These are phyloP conservation scores for Silurus asotus DNA, from an alignment of 2,113 vertebrate genomes.

Conservation along the genomic window DNA sequence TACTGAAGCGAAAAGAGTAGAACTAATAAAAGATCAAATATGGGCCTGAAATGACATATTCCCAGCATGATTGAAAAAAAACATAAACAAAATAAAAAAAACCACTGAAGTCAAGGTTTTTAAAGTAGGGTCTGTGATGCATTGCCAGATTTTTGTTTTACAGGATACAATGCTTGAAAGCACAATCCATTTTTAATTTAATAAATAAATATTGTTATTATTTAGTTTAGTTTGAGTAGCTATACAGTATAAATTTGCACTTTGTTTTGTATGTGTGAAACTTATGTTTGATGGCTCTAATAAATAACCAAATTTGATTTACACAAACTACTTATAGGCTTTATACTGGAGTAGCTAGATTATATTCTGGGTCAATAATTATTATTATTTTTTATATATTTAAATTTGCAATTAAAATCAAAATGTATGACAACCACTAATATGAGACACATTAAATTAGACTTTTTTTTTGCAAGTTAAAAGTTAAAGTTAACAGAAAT, in stretches of 20 bases:
- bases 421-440: neutral
- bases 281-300: neutral
- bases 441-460: neutral
- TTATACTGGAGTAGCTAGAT: neutral
- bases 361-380: neutral
- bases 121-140: neutral
- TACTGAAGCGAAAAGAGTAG: slow-evolving; percentile 25
- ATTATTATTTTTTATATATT: neutral
- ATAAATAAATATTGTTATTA: neutral
- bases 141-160: neutral
- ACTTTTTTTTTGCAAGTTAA: neutral
- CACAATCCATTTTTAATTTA: neutral
- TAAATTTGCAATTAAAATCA: neutral
- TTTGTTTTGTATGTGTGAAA: neutral
- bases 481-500: neutral
- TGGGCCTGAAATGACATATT: neutral
- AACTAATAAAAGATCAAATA: slow-evolving; percentile 12
- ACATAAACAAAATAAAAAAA: too few relatives aligned
- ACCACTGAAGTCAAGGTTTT: neutral
- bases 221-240: neutral
- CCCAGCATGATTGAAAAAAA: neutral
- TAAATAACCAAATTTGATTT: neutral
- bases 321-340: neutral
- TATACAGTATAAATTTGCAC: neutral
- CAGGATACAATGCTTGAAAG: neutral